Percentiles rank a stretch among this genome's conserved stretches.
Conservation (phyloP, 2,888 invertebrate genomes). For the Stenoptilia bipunctidactyla region DNA sequence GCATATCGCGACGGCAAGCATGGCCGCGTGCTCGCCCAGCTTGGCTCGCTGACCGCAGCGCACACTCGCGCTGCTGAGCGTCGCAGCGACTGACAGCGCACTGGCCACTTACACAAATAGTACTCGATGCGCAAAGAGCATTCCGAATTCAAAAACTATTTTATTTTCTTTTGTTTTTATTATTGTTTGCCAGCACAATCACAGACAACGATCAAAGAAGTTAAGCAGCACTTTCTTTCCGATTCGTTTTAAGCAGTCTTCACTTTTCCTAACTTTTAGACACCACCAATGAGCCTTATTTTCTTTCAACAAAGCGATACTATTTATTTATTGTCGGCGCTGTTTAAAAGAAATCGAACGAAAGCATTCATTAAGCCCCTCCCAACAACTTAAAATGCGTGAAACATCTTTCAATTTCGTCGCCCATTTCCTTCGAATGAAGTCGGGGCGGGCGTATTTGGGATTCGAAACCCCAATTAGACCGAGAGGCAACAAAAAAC, state of each 20-base stretch:
- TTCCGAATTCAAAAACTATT: neutral
- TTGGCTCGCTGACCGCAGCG: constrained; percentile 49
- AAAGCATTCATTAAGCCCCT: constrained; percentile 19
- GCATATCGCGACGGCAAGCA: constrained; percentile 88
- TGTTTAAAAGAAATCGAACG: constrained; percentile 1
- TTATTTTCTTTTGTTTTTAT: neutral
- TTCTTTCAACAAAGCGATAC: neutral
- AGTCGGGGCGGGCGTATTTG: constrained; percentile 25
- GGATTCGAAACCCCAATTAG: constrained; percentile 37
- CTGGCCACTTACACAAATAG: constrained; percentile 17
- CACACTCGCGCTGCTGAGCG: constrained; percentile 40
- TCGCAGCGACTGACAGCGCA: constrained; percentile 38
- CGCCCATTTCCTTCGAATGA: constrained; percentile 22
- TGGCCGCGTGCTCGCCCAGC: constrained; percentile 72
- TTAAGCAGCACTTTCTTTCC: neutral
- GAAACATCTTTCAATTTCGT: constrained; percentile 30
- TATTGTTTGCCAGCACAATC: neutral
- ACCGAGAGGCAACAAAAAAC: constrained; percentile 14
- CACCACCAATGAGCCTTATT: neutral
- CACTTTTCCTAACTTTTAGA: neutral
- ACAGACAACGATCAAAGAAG: neutral
- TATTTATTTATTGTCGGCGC: neutral
- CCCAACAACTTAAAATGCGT: constrained; percentile 37
- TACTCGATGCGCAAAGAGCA: neutral
- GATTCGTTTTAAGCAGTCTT: neutral